Conservation (phyloP, 2,113 vertebrate genomes). For the Varanus komodoensis region DNA sequence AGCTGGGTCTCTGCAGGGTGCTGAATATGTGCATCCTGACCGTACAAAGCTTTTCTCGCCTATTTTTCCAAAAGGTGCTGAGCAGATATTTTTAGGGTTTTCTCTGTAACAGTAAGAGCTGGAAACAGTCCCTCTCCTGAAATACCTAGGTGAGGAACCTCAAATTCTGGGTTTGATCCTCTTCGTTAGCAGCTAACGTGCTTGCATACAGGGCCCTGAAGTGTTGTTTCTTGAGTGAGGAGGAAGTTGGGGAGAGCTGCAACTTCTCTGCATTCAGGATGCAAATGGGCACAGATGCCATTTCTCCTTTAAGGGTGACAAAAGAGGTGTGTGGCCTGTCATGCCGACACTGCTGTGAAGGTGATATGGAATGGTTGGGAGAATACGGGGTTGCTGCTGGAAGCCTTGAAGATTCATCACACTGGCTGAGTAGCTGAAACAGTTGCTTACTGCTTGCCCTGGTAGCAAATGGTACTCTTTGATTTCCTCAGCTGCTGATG, state of each 20-base stretch:
- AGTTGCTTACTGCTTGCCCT: slow-evolving; percentile 1
- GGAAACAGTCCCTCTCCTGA: neutral
- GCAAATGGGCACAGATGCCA: neutral
- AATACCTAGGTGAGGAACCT: neutral
- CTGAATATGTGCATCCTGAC: neutral
- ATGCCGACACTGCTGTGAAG: slow-evolving; percentile 7
- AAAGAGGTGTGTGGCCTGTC: neutral
- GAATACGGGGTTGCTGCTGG: neutral
- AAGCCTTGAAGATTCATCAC: neutral
- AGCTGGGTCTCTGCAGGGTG: neutral
- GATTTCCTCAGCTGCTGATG: neutral
- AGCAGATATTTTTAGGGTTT: neutral
- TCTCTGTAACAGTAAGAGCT: neutral
- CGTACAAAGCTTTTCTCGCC: neutral
- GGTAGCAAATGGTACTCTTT: neutral
- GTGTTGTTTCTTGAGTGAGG: neutral
- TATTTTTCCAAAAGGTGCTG: neutral
- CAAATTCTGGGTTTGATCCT: neutral
- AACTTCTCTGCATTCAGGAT: slow-evolving; percentile 26
- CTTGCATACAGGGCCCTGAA: neutral
- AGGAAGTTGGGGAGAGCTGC: neutral
- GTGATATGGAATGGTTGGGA: neutral
- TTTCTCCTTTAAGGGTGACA: slow-evolving; percentile 30
- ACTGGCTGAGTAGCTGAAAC: slow-evolving; percentile 11
- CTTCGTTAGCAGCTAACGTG: neutral